Conservation (phyloP, 2,113 vertebrate species). For the Serinus canaria region DNA sequence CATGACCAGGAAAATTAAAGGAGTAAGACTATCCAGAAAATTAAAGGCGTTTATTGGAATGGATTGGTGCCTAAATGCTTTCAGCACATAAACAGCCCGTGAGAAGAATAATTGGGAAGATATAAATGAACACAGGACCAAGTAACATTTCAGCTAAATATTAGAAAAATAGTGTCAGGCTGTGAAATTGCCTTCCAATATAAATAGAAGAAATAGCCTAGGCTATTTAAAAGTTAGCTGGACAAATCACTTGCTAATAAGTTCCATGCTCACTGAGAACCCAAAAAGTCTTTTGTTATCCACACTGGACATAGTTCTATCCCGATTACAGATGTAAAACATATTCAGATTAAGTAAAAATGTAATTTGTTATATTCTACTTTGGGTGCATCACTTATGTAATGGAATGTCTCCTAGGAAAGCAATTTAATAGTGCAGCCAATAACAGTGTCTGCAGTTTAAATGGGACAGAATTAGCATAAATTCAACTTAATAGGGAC, state of each 20-base stretch:
- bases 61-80: neutral
- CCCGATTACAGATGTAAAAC: constrained; percentile 1
- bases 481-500: constrained; percentile 45
- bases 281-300: neutral
- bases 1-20: neutral
- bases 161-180: neutral
- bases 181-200: neutral
- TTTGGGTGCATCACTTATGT: constrained; percentile 23
- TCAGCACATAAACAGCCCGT: neutral
- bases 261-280: neutral
- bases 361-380: constrained; percentile 8
- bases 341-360: constrained; percentile 29
- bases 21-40: neutral
- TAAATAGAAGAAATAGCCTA: neutral
- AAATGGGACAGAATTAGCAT: constrained; percentile 61
- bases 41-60: neutral
- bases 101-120: neutral
- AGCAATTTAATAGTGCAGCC: constrained; percentile 27
- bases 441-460: constrained; percentile 29
- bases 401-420: constrained; percentile 50
- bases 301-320: neutral
- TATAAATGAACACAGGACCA: neutral
- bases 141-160: neutral
- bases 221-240: neutral
- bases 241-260: neutral